Evolutionary conservation across 2,797 vertebrate genomes (phyloP), one percentile per base, ranked within the genome.

Genomic region (Tangara arthus): DNA sequence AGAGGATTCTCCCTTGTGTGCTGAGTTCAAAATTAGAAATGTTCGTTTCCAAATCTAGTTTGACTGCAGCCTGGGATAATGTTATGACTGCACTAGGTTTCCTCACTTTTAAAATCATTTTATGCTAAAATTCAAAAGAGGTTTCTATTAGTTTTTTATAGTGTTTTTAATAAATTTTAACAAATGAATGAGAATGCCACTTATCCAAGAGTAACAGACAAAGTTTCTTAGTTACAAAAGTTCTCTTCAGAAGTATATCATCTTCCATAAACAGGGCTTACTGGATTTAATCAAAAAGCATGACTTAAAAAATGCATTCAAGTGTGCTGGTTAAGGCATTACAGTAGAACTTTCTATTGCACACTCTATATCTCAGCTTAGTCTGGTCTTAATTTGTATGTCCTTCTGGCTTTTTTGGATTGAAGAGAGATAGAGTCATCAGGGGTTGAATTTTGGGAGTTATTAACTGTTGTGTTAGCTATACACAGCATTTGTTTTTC

Each of bases 201-300:
- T 56, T 65, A 44, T 16, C 7, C 55, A 72, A 72, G 73, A 46
- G 15, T 32, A 68, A 26, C 0, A 2, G 42, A 39, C 12, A 24
- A 39, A 0, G 0, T 50, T 71, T 87, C 17, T 82, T 72, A 7
- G 37, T 77, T 66, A 21, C 1, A 32, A n/a, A 30, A 5, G 1
- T 39, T 82, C 15, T 79, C 19, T 75, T 59, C 9, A n/a, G 39
- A 75, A 44, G 18, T 30, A n/a, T 60, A 32, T 56, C 0, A 21
- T n/a, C 19, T 50, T 42, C 30, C 22, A n/a, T 50, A 34, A 59
- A 39, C 23, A 56, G 20, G 32, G 8, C 7, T 77, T 28, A 41
- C 15, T 69, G 21, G 9, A 23, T 56, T 77, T 72, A 77, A 72
- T 72, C 10, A 82, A 80, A 90, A 63, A 44, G 3, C 26, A 49